Conservation (phyloP, 1,140 invertebrate species). For the Hycleus phaleratus region DNA sequence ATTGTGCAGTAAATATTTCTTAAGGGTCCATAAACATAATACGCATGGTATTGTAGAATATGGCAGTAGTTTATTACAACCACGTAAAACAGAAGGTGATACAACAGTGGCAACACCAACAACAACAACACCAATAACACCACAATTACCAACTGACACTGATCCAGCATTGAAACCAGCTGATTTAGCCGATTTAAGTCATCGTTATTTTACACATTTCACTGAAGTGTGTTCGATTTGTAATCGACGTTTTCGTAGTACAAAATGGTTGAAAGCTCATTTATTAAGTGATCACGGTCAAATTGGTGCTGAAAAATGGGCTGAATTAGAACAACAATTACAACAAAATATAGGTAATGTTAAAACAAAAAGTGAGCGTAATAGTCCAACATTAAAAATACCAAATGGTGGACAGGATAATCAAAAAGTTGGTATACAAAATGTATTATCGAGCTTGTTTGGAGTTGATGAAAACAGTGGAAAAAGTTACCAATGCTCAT, state of each 20-base stretch:
- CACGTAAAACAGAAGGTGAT: conserved; percentile 43
- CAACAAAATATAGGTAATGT: conserved; percentile 27
- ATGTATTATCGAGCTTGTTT: conserved; percentile 52
- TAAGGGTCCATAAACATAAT: conserved; percentile 95
- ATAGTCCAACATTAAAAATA: conserved; percentile 52
- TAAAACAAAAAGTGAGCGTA: conserved; percentile 32
- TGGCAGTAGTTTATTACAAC: conserved; percentile 45
- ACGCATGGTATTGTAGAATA: conserved; percentile 90
- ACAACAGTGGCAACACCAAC: conserved; percentile 25
- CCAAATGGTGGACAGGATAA: conserved; percentile 49
- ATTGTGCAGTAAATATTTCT: conserved; percentile 94
- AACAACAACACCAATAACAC: conserved; percentile 24
- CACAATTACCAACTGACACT: conserved; percentile 26
- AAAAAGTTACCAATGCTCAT: conserved; percentile 80
- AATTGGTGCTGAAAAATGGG: conserved; percentile 61
- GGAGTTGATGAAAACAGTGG: conserved; percentile 45
- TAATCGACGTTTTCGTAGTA: conserved; percentile 76
- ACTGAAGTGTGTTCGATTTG: conserved; percentile 82
- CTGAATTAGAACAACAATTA: conserved; percentile 51
- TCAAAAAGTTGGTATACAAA: conserved; percentile 42
- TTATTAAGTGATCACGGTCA: conserved; percentile 79
- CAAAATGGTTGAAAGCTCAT: conserved; percentile 85
- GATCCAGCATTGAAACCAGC: conserved; percentile 47
- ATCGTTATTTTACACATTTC: conserved; percentile 61
- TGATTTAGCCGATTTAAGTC: conserved; percentile 50